Evolutionary conservation across 2,888 invertebrate species (phyloP), one percentile per base, ranked within the genome.

Genomic region (Meiosimyza platycephala): DNA sequence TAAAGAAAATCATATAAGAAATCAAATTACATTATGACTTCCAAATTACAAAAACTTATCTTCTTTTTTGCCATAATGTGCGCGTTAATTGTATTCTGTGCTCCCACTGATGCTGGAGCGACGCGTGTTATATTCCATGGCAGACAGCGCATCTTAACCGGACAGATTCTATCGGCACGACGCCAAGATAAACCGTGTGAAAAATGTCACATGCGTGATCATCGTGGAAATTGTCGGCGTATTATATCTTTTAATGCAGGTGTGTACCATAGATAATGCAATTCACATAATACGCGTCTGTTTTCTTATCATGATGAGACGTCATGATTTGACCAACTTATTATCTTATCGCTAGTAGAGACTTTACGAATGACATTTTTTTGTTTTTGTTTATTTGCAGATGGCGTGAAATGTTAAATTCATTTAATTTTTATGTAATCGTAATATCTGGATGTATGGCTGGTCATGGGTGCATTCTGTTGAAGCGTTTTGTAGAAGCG

Each of bases 181-280:
- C 74, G 77, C 6, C 75, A 80, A 72, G 79, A 78, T 68, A 82
- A 82, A 55, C 82, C 84, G 12, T 85, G 85, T 54, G 80, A 80
- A 22, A 80, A 80, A 78, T 85, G 85, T 71, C 82, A 84, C 54
- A 85, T 84, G 80, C 78, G 83, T 16, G 85, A 85, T 76, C 85
- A 85, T 78, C 84, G 85, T 5, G 85, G 84, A 13, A 77, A 80
- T 28, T 85, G 85, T 72, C 79, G 85, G 1, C 83, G 85, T 67
- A 79, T 83, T 48, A 78, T 85, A 70, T 76, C 81, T 7, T 84
- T 81, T 71, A 83, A 81, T 77, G 72, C 80, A 74, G 83, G 85
- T 85, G 72, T 74, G 74, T 73, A 65, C 71, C n/a, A n/a, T n/a
- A n/a, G 16, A 55, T 47, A 33, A 57, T 11, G 22, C 33, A 67